These are phyloP conservation scores for Cryptosula pallasiana DNA, from an alignment of 2,888 invertebrate species.

Conservation along the genomic window DNA sequence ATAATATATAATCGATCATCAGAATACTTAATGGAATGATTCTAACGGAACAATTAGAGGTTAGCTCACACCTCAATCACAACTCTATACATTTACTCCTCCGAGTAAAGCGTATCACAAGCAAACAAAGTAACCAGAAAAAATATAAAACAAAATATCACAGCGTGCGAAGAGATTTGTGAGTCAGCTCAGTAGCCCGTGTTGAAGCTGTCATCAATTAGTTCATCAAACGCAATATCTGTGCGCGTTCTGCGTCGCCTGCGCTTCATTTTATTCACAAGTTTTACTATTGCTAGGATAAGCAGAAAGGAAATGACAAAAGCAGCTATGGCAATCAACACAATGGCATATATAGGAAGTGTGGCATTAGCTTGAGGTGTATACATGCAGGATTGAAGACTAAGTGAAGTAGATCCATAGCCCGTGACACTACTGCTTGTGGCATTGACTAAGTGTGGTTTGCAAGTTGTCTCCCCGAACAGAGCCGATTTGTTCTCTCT, in stretches of 20 bases:
- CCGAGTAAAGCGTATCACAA: no score
- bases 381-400: no score
- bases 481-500: slow-evolving; percentile 44
- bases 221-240: background rate
- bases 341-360: slow-evolving; percentile 1
- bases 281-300: background rate
- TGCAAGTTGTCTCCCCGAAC: slow-evolving; percentile 48
- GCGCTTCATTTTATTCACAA: background rate
- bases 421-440: background rate
- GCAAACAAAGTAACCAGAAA: no score
- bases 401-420: background rate
- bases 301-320: background rate
- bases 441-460: background rate
- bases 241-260: background rate
- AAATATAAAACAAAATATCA: background rate
- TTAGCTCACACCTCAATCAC: no score
- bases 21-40: no score
- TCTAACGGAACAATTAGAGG: no score
- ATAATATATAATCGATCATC: no score
- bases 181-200: background rate
- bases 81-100: no score
- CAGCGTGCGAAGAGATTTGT: background rate
- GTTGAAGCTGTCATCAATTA: slow-evolving; percentile 8
- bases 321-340: background rate
- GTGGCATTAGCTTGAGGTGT: no score